A percentile compares a stretch with the other conserved stretches of the same genome.
Evolutionary conservation across 2,113 vertebrate genomes (phyloP).

Genomic region (Sinosuthora webbiana): DNA sequence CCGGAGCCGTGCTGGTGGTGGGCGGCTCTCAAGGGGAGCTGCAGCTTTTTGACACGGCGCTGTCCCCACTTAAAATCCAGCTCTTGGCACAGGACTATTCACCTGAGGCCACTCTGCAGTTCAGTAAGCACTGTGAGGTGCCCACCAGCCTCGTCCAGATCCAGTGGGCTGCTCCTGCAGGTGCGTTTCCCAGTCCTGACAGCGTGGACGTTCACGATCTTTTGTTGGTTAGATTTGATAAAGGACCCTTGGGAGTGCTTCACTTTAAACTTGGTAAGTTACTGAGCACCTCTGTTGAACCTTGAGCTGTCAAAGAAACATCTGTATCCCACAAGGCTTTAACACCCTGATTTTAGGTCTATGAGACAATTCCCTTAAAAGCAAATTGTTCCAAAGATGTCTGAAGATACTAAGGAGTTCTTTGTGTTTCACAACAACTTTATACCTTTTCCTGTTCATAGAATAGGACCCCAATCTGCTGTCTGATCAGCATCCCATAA

Average conservation of each 20-base stretch:
- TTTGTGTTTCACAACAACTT: not conserved
- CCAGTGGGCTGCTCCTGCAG: constrained; percentile 77
- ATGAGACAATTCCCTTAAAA: not conserved
- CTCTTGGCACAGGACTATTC: constrained; percentile 83
- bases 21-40: constrained; percentile 88
- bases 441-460: not conserved
- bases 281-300: not conserved
- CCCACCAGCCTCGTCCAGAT: constrained; percentile 81
- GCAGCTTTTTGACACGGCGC: constrained; percentile 87
- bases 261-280: constrained; percentile 87
- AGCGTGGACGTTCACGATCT: constrained; percentile 67
- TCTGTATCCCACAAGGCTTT: not conserved
- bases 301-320: not conserved
- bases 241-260: constrained; percentile 86
- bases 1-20: constrained; percentile 78
- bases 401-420: not conserved
- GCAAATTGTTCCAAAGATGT: not conserved
- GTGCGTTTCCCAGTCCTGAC: constrained; percentile 48
- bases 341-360: not conserved
- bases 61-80: constrained; percentile 83
- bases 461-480: fast-evolving
- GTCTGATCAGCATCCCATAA: not conserved
- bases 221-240: constrained; percentile 83
- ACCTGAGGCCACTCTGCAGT: constrained; percentile 77
- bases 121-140: constrained; percentile 77